Evolutionary conservation across 35 echinoderm and acorn worm genomes (phyloP), one percentile per base, ranked within the genome.

Genomic region (Antedon bifida): DNA sequence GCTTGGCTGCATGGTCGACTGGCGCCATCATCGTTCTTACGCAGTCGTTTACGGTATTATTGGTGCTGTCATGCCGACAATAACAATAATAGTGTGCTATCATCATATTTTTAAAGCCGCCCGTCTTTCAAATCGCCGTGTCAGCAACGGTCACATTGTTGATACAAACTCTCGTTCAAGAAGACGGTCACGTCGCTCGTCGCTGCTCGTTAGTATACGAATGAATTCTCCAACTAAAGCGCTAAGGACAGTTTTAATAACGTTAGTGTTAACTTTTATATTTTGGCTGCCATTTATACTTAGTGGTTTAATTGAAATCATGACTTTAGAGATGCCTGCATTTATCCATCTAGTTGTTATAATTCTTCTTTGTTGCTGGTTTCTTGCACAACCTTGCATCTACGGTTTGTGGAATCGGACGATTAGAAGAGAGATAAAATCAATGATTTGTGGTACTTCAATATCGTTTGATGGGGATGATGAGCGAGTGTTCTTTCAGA

Each of bases 181-280:
- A 33, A 34, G 86, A 26, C 77, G 89, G 0, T 89, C 93, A 74
- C 83, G 93, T 17, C 75, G 89, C 64, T 88, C 93, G 11, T 96
- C 93, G 0, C 77, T 96, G 0, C 83, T 91, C 0, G 86, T 96
- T 5, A 96, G 88, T 39, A 91, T 96, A 39, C 36, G 89, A 78
- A 91, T 96, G 89, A 96, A 91, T 83, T 96, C 93, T 9, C 93
- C 93, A 34, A 78, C 89, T 11, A 96, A 96, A 82, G 93, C 93
- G 10, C 46, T 96, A 34, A 34, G 89, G 34, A 96, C 93, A 36
- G 45, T 96, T 7, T 78, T 88, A 30, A 14, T 96, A 34, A 91
- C 89, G 3, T 80, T 96, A 31, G 80, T 89, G 17, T 75, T 89
- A 39, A 26, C 87, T 33, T 35, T 88, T 28, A 33, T 88, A 17